phyloP scores from a whole-genome alignment of 2,113 vertebrate genomes.

The Gopherus evgoodei region DNA sequence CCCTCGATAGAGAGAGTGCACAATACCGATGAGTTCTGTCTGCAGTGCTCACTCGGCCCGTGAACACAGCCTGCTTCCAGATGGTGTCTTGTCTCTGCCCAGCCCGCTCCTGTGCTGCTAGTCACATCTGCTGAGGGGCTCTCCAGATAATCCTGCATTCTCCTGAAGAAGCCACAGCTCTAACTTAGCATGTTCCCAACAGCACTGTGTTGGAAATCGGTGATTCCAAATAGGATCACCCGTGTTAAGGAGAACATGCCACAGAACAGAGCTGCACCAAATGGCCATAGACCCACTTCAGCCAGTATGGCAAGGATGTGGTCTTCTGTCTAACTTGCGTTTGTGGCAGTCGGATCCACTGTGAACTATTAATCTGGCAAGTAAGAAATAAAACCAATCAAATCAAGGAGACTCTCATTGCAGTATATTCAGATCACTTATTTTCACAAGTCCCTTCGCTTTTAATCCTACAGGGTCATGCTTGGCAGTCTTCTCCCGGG shows the following conservation, averaged over 20 bases:
- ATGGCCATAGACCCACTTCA: not conserved
- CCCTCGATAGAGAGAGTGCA: not conserved
- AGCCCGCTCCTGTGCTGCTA: not conserved
- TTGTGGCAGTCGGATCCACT: fast-evolving
- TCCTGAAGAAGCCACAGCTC: not conserved
- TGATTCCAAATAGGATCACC: not conserved
- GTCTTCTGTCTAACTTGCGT: not conserved
- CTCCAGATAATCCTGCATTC: fast-evolving
- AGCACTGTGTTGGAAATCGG: fast-evolving
- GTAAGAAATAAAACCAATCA: not conserved
- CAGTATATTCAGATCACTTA: fast-evolving
- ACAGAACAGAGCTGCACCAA: fast-evolving
- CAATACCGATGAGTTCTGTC: not conserved
- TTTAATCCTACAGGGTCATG: fast-evolving
- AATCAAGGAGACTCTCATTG: fast-evolving
- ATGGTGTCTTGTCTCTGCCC: not conserved
- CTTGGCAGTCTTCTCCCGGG: fast-evolving
- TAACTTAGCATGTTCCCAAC: fast-evolving
- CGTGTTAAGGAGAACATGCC: not conserved
- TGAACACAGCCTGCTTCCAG: not conserved
- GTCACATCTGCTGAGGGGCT: not conserved
- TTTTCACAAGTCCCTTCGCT: not conserved
- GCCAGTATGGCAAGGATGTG: not conserved
- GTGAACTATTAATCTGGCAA: fast-evolving
- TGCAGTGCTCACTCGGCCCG: not conserved